Evolutionary conservation across 2,888 invertebrate species (phyloP).

Genomic region (Polymixis lichenea): DNA sequence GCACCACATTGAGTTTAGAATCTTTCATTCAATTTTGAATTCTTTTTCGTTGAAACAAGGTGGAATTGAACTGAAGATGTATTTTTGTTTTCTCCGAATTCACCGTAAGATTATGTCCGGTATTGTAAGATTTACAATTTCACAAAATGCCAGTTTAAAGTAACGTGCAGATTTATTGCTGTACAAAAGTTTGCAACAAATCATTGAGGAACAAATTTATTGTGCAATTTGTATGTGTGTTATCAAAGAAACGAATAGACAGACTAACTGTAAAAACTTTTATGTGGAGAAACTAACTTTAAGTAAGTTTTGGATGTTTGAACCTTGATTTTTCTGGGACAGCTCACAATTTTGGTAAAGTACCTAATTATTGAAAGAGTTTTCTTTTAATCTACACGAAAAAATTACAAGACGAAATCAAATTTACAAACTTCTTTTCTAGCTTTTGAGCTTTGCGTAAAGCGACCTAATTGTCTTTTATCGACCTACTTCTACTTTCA

Average conservation of each 20-base stretch:
- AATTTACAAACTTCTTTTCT: background rate
- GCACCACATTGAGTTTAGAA: background rate
- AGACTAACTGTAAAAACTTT: background rate
- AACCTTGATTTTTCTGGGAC: background rate
- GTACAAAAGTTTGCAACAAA: slow-evolving; percentile 53
- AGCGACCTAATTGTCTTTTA: too few species aligned
- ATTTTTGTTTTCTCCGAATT: slow-evolving; percentile 29
- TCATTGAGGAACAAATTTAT: slow-evolving; percentile 28
- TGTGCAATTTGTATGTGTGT: slow-evolving; percentile 25
- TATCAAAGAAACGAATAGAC: slow-evolving; percentile 3
- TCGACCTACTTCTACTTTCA: too few species aligned
- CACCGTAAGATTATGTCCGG: slow-evolving; percentile 51
- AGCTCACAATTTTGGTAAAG: too few species aligned
- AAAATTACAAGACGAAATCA: background rate
- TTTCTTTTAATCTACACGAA: background rate
- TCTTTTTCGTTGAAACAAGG: background rate
- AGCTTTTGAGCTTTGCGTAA: background rate
- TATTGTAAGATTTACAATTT: slow-evolving; percentile 60
- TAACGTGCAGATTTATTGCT: slow-evolving; percentile 65
- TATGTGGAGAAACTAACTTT: background rate
- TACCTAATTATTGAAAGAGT: too few species aligned
- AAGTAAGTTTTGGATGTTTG: background rate
- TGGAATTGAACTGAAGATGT: background rate
- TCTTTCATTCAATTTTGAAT: slow-evolving; percentile 34
- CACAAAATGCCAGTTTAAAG: too few species aligned